These are phyloP conservation scores for Pachypeltis micranthus DNA, from an alignment of 1,140 invertebrate species.

Conservation along the genomic window DNA sequence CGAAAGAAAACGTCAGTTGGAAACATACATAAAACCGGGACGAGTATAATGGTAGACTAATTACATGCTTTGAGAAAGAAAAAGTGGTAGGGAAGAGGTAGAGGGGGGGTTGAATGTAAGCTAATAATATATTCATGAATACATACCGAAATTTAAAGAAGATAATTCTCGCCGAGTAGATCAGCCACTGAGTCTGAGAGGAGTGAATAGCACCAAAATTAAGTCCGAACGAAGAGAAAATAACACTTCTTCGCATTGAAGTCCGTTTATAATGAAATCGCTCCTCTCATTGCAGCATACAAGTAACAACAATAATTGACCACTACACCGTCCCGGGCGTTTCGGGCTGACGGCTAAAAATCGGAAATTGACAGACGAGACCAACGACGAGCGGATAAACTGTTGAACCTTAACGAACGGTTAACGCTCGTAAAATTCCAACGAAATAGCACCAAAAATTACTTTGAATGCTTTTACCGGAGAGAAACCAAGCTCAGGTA, in stretches of 20 bases:
- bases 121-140: conserved; percentile 4
- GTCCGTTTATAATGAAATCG: too few species aligned
- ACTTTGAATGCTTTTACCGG: too few species aligned
- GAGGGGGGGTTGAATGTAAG: not conserved
- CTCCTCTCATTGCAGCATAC: not conserved
- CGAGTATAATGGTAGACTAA: too few species aligned
- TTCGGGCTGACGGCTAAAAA: not conserved
- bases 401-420: not conserved
- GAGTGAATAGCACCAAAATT: too few species aligned
- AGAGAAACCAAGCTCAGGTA: conserved; percentile 1
- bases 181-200: too few species aligned
- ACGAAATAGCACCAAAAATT: not conserved
- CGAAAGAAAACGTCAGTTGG: not conserved
- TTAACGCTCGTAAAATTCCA: not conserved
- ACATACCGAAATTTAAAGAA: not conserved
- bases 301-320: not conserved
- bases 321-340: not conserved
- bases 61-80: not conserved
- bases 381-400: not conserved
- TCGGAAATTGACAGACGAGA: not conserved
- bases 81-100: not conserved
- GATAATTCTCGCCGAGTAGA: not conserved
- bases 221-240: too few species aligned
- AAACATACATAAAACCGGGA: too few species aligned
- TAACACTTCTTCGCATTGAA: too few species aligned